Evolutionary conservation across 2,888 invertebrate genomes (phyloP).

Genomic region (Lasioglossum figueresi): DNA sequence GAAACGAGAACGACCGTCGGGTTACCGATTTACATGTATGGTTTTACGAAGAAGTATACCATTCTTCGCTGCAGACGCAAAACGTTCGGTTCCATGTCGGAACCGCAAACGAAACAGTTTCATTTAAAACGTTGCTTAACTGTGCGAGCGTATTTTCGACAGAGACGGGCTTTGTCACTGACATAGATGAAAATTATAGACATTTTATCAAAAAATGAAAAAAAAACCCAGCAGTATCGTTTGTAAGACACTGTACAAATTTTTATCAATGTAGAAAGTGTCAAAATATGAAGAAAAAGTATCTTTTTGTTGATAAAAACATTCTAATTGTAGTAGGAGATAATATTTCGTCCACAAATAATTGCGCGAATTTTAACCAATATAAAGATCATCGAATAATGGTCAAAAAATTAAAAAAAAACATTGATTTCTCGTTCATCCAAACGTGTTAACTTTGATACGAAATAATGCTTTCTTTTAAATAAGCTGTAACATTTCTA

Average conservation of each 20-base stretch:
- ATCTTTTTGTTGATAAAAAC: not conserved
- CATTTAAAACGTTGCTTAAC: not conserved
- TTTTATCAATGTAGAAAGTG: too few species aligned
- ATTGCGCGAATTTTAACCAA: too few species aligned
- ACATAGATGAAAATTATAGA: not conserved
- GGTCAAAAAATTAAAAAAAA: too few species aligned
- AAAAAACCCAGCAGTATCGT: not conserved
- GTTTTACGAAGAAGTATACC: slow-evolving; percentile 61
- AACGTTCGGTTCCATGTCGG: slow-evolving; percentile 5
- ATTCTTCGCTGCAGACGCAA: slow-evolving; percentile 45
- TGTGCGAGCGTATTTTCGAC: not conserved
- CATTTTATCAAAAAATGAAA: not conserved
- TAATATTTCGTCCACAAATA: too few species aligned
- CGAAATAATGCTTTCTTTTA: not conserved
- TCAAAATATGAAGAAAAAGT: not conserved
- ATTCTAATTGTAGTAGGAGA: not conserved
- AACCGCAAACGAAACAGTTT: slow-evolving; percentile 11
- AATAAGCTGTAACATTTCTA: not conserved
- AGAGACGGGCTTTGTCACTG: not conserved
- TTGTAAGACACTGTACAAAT: not conserved
- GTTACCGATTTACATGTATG: slow-evolving; percentile 36
- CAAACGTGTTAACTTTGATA: not conserved
- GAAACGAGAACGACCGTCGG: slow-evolving; percentile 42
- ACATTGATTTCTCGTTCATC: too few species aligned
- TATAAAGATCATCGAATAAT: too few species aligned